Evolutionary conservation across 2,888 invertebrate genomes (phyloP), one percentile per base, ranked within the genome.

Genomic region (Chaetogeoica ovagalla): DNA sequence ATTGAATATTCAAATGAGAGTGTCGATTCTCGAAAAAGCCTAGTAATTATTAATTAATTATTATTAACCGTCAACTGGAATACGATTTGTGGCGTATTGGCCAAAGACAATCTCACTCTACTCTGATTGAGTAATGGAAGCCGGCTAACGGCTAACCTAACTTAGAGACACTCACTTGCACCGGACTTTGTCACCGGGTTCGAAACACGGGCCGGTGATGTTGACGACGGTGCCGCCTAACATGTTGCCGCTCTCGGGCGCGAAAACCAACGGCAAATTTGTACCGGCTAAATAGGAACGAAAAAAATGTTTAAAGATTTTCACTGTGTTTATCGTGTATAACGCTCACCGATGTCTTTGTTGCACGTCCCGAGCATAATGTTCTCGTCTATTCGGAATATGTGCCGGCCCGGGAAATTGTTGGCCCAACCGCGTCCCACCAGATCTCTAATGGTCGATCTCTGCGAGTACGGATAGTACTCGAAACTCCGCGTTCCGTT

Each of bases 161-260:
- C 9, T 1, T 7, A 7, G 2, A 7, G 39, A 9, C 19, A 82
- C 81, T 79, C 83, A 87, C 84, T 87, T 86, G 85, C 96, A 96
- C 75, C 90, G 91, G 70, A 97, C 91, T 83, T 92, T 90, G 84
- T 94, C 92, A 1, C 88, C 88, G 0, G 90, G 90, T 83, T 91
- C 89, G 86, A 98, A 95, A 86, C 98, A 98, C 3, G 97, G 97
- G 0, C 98, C 98, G 0, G 98, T 97, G 82, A 98, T 94, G 85
- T 98, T 97, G 60, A 98, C 95, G 76, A 97, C 91, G 0, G 96
- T 95, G 2, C 98, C 98, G 5, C 98, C 98, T 83, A 98, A 89
- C 98, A 98, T 98, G 86, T 95, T 96, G 7, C 97, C 98, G 85
- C 95, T 95, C 86, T 97, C 96, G 0, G 97, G 97, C 0, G 97